Evolutionary conservation across 2,113 vertebrate genomes (phyloP).

Genomic region (Blennius ocellaris): DNA sequence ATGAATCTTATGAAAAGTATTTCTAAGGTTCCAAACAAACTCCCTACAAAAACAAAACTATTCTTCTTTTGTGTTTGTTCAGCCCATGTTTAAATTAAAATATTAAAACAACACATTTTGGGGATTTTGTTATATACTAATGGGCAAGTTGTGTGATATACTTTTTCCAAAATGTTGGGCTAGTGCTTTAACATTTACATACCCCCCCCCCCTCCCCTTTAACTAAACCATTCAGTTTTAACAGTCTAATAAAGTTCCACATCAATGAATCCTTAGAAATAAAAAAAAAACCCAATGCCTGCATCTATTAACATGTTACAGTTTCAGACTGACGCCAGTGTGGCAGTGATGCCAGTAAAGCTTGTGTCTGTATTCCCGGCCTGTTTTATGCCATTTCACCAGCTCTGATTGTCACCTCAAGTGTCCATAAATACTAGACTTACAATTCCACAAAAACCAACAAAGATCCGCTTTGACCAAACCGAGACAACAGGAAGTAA

Average conservation of each 20-base stretch:
- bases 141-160: neutral
- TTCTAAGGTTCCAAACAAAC: neutral
- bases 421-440: conserved; percentile 54
- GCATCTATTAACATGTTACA: conserved; percentile 4
- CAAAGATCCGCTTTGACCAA: conserved; percentile 29
- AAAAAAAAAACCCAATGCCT: neutral
- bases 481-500: conserved; percentile 24
- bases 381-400: conserved; percentile 20
- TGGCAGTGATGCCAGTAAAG: conserved; percentile 8
- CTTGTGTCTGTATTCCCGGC: conserved; percentile 11
- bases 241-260: neutral
- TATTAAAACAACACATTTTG: neutral
- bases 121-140: neutral
- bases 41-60: neutral
- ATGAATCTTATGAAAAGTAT: neutral
- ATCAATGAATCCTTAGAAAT: conserved; percentile 2
- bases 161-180: neutral
- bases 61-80: neutral
- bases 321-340: conserved; percentile 33
- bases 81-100: neutral
- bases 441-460: conserved; percentile 48
- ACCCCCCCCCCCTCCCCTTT: rapidly evolving
- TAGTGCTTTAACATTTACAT: neutral
- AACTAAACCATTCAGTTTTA: neutral
- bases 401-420: conserved; percentile 51